phyloP scores from a whole-genome alignment of 2,888 invertebrate species.

The Sycophila texana region DNA sequence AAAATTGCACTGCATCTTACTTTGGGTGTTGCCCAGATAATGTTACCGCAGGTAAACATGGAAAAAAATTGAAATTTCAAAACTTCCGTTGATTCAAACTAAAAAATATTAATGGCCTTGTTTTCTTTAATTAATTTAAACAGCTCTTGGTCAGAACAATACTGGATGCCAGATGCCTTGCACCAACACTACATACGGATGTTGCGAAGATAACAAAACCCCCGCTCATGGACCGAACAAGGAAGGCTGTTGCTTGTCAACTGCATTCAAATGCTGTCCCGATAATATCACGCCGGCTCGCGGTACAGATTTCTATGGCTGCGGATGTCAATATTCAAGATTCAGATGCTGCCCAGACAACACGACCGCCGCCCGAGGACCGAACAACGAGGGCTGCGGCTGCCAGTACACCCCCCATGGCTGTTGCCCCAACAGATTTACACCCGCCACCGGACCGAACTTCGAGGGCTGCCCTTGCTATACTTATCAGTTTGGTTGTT shows the following conservation, averaged over 20 bases:
- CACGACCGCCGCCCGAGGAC: constrained; percentile 86
- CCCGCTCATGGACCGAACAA: constrained; percentile 89
- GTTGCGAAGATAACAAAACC: constrained; percentile 90
- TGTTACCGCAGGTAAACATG: constrained; percentile 78
- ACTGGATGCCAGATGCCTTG: constrained; percentile 87
- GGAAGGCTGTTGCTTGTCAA: constrained; percentile 89
- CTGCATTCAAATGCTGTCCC: constrained; percentile 91
- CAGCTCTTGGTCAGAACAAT: constrained; percentile 82
- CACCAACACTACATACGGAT: constrained; percentile 85
- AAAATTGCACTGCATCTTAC: constrained; percentile 79
- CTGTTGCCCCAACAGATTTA: constrained; percentile 90
- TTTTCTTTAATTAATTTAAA: constrained; percentile 6
- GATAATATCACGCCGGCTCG: constrained; percentile 89
- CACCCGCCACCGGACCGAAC: constrained; percentile 86
- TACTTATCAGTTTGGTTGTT: constrained; percentile 93
- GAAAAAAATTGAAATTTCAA: neutral
- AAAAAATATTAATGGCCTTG: neutral
- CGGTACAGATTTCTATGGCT: constrained; percentile 85
- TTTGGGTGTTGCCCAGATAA: constrained; percentile 88
- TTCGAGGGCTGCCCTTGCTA: constrained; percentile 90
- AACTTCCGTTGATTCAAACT: neutral
- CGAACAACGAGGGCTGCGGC: constrained; percentile 87
- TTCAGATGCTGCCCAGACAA: constrained; percentile 94
- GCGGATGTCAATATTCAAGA: constrained; percentile 85
- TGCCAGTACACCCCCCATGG: constrained; percentile 86